A percentile compares a stretch with the other conserved stretches of the same genome.
These are phyloP conservation scores for Intellagama lesueurii DNA, from an alignment of 2,797 vertebrate genomes.

Conservation along the genomic window DNA sequence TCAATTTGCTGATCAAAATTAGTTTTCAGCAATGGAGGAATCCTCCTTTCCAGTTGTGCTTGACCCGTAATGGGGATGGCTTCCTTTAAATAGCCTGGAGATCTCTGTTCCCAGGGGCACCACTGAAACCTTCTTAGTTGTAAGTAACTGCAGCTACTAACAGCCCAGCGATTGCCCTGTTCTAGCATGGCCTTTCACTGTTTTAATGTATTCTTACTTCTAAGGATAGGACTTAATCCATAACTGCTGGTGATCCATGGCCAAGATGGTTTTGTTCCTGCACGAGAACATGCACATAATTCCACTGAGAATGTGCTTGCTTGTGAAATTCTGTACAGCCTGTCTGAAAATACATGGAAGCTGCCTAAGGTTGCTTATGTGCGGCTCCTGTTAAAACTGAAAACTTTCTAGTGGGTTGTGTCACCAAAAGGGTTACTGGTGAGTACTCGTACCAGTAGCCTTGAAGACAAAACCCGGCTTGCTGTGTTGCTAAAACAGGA, in stretches of 20 bases:
- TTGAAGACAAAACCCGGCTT: background rate
- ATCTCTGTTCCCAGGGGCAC: background rate
- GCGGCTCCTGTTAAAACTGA: background rate
- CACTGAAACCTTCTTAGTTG: background rate
- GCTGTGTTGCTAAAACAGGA: background rate
- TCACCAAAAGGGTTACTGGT: background rate
- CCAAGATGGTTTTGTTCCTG: background rate
- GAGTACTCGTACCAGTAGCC: background rate
- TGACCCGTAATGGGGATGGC: background rate
- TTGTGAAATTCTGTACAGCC: background rate
- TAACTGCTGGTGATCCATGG: background rate
- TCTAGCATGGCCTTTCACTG: background rate
- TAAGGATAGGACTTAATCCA: background rate
- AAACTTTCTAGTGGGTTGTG: background rate
- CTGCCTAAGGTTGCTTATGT: background rate
- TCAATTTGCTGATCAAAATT: background rate
- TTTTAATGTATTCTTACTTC: background rate
- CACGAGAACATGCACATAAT: background rate
- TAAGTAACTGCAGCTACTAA: background rate
- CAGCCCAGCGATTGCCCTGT: background rate
- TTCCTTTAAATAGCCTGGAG: background rate
- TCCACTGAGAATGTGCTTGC: background rate
- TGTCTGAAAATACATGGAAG: background rate
- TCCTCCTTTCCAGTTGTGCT: conserved; percentile 26
- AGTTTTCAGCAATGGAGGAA: background rate